Percentiles rank a stretch among this genome's conserved stretches.
phyloP scores from a whole-genome alignment of 2,113 vertebrate genomes.

The Mobula hypostoma region DNA sequence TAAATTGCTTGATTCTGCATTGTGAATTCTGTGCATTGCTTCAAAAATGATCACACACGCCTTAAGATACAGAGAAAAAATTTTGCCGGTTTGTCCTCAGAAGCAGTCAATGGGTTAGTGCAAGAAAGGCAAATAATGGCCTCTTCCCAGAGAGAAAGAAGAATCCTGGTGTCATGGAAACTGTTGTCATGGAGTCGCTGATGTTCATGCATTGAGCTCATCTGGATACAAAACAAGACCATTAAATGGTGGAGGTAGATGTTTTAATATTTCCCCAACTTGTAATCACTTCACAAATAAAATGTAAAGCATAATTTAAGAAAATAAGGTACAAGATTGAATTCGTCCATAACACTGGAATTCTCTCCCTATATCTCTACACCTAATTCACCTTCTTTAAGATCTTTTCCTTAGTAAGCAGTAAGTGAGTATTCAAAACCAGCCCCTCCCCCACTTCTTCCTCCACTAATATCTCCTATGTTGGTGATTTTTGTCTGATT shows the following conservation, averaged over 20 bases:
- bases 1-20: background rate
- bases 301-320: background rate
- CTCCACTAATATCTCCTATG: background rate
- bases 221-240: background rate
- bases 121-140: background rate
- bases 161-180: conserved; percentile 14
- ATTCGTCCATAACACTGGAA: background rate
- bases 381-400: background rate
- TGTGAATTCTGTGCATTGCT: background rate
- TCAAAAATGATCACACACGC: background rate
- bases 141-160: background rate
- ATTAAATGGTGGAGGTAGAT: background rate
- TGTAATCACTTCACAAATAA: background rate
- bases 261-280: background rate
- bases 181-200: conserved; percentile 23
- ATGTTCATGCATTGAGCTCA: background rate
- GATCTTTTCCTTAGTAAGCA: background rate
- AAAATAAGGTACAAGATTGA: background rate
- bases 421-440: no score
- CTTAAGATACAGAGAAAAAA: background rate
- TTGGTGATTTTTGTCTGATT: background rate
- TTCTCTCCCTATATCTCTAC: background rate
- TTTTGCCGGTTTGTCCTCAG: background rate
- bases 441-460: no score
- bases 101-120: background rate